Base-by-base conservation (phyloP, 2,888 invertebrate species). In the Netelia virgata region DNA sequence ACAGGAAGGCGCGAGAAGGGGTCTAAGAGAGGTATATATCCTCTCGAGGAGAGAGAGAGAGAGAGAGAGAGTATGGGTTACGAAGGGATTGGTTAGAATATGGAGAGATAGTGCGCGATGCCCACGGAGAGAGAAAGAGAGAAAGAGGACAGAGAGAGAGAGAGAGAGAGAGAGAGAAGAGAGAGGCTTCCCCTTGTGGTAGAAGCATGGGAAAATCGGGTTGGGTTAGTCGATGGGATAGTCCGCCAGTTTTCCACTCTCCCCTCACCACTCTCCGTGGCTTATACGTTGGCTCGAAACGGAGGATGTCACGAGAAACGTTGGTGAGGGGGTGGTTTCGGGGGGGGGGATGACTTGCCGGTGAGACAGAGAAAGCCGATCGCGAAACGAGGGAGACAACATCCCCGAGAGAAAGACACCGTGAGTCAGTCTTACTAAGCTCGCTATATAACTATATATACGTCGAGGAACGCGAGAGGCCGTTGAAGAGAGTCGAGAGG, bases 21-120 rank as follows among this genome's bases (percentile, higher is more conserved):
- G 87, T 86, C 87, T 78, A 53, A 36, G 36, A 36, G 36, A 36
- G 36, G 36, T 36, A 36, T 55, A 81, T 41, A 72, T 63, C 68
- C 70, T 72, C 57, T 59, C 28, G 41, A 55, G 73, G 78, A 59
- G 50, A 68, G 85, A 72, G 85, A 79, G 86, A 83, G 82, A 86
- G 23, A 23, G 23, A 23, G 23, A 23, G 23, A 63, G 87, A 82
- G 87, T 86, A 80, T 76, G 88, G 89, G 87, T 55, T 75, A 57
- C 68, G 74, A 79, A 83, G 88, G 90, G 89, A 87, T 89, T 84
- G 87, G 89, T 87, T 89, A 73, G 90, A 89, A 90, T 88, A 88
- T 83, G 87, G 88, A 86, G 89, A 88, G 91, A 90, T 89, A 90
- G 90, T 86, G 84, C 86, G 75, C 86, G 72, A 63, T 77, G 66